Base-by-base conservation (phyloP, 2,888 invertebrate genomes). In the Tinea semifulvella region DNA sequence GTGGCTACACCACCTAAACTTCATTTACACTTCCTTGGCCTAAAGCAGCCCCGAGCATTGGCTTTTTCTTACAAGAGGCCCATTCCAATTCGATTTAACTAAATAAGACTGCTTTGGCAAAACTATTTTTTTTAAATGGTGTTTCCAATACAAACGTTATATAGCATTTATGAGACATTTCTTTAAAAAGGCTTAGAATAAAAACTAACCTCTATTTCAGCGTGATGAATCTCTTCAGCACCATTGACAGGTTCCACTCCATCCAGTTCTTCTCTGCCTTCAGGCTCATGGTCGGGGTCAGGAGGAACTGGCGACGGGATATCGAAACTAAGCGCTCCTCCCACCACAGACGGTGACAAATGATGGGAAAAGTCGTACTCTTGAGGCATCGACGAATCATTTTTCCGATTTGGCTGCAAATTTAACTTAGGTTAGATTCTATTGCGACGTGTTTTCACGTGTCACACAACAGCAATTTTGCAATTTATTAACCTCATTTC, bases 381-480 rank as follows among this genome's bases (percentile, higher is more conserved):
- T 51, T 82, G 83, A 2, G 84, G 84, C 63, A 80, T 75, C 31
- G 84, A 84, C 5, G 85, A 85, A 56, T 88, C 87, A 56, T 88
- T 88, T 52, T 83, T 83, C 1, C 75, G 56, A 51, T 85, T 82
- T 18, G 76, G 70, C 86, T 85, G 57, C 10, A 62, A 64, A 10
- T n/a, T n/a, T n/a, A n/a, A n/a, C n/a, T n/a, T n/a, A n/a, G n/a
- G n/a, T n/a, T n/a, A n/a, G n/a, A n/a, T n/a, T n/a, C n/a, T n/a
- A n/a, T n/a, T n/a, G n/a, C n/a, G n/a, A n/a, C n/a, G n/a, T n/a
- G n/a, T n/a, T n/a, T n/a, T n/a, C n/a, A n/a, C n/a, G n/a, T n/a
- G n/a, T n/a, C n/a, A n/a, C n/a, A n/a, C n/a, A n/a, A n/a, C n/a
- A n/a, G n/a, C n/a, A n/a, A n/a, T n/a, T n/a, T n/a, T n/a, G n/a